Base-by-base conservation (phyloP, 1,140 invertebrate genomes). In the Notospermus geniculatus region DNA sequence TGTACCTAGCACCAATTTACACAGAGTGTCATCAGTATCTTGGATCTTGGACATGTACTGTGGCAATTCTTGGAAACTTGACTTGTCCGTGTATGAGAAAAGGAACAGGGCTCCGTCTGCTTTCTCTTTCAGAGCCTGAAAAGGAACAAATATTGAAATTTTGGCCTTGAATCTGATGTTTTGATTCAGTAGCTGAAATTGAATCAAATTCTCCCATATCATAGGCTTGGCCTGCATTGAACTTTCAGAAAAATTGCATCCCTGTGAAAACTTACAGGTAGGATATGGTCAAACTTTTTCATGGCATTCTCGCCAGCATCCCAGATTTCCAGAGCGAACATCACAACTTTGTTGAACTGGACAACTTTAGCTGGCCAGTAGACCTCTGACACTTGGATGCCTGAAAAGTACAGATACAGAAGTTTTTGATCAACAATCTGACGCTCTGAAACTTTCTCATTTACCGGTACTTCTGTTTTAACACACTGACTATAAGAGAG, bases 361-460 rank as follows among this genome's bases (percentile, higher is more conserved):
- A 80, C 82, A 25, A 87, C 82, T 70, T 84, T 85, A 2, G 82
- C 84, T n/a, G 86, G 85, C 86, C 86, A 87, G 66, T 83, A 86
- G 30, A 85, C 73, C 52, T 81, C 82, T 22, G 81, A 85, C 60
- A 83, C 83, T 59, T 83, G 82, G 57, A 87, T 85, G 0, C 86
- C 86, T 74, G 74, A 64, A 43, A 54, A 52, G 50, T 15, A 43
- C 15, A n/a, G 41, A 15, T 15, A n/a, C 41, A 43, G 15, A n/a
- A 43, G 15, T n/a, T 43, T 15, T 15, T 43, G 41, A 43, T n/a
- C 15, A 15, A 43, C 41, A n/a, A 43, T 15, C 41, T 15, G 41
- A 43, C 41, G 41, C n/a, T 25, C n/a, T 23, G 39, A 58, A 19
- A 5, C n/a, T 25, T 13, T 17, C 39, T n/a, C n/a, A n/a, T n/a